Conservation (phyloP, 2,113 vertebrate genomes). For the Ceyx cyanopectus region DNA sequence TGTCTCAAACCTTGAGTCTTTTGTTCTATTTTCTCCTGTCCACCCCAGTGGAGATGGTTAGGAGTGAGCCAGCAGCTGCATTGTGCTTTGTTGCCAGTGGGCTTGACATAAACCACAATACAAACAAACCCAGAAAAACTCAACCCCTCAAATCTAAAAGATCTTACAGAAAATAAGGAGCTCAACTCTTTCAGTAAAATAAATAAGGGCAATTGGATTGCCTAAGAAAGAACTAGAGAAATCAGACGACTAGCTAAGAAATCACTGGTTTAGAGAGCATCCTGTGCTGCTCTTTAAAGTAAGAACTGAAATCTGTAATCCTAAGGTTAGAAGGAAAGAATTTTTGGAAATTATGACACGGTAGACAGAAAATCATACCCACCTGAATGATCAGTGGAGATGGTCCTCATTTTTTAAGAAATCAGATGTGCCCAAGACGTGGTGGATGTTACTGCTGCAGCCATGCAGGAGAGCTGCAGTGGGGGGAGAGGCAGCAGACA, state of each 20-base stretch:
- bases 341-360: not conserved
- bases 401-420: not conserved
- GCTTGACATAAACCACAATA: not conserved
- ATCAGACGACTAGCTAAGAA: not conserved
- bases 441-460: not conserved
- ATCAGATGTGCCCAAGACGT: not conserved
- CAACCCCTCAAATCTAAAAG: accelerated
- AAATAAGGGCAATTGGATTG: not conserved
- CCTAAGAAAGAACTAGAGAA: not conserved
- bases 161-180: not conserved
- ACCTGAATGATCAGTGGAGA: not conserved
- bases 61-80: not conserved
- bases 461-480: not conserved
- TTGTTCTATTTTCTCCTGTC: not conserved
- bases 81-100: not conserved
- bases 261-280: not conserved
- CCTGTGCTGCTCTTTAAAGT: not conserved
- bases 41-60: not conserved
- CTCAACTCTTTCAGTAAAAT: not conserved
- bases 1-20: not conserved
- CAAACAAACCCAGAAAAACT: not conserved
- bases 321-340: not conserved
- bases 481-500: not conserved
- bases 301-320: not conserved
- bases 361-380: not conserved